A percentile compares a stretch with the other conserved stretches of the same genome.
phyloP scores from a whole-genome alignment of 2,797 vertebrate species.

The Hyperoplus lanceolatus region DNA sequence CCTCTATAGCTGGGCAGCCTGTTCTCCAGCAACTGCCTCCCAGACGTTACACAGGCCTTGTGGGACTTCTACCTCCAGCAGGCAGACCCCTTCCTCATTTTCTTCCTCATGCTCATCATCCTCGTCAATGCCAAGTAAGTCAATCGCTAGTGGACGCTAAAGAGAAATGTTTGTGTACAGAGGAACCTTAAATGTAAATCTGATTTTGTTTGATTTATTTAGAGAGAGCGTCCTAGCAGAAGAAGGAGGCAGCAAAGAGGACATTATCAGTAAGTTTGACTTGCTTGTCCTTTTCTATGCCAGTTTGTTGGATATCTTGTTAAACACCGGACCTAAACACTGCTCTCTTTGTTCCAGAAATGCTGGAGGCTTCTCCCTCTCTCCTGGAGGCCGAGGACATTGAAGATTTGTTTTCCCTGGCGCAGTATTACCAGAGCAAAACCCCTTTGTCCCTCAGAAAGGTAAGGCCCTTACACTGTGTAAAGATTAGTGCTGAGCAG shows the following conservation, averaged over 20 bases:
- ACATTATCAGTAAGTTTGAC: conserved; percentile 91
- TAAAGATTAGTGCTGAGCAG: not conserved
- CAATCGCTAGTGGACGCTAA: conserved; percentile 51
- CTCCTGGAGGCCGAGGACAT: conserved; percentile 93
- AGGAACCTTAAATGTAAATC: not conserved
- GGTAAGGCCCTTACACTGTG: conserved; percentile 78
- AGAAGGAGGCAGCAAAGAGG: conserved; percentile 90
- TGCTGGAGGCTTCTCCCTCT: conserved; percentile 91
- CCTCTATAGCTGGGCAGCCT: conserved; percentile 91
- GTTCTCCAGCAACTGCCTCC: conserved; percentile 93
- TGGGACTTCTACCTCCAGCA: conserved; percentile 98
- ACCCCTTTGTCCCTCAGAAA: conserved; percentile 97
- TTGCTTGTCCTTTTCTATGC: not conserved
- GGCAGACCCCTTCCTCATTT: conserved; percentile 97
- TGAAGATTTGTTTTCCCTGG: conserved; percentile 96
- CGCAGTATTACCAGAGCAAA: conserved; percentile 97
- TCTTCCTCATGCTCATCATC: conserved; percentile 99
- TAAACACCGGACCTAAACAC: not conserved
- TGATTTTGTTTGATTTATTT: conserved; percentile 61
- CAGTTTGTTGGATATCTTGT: not conserved
- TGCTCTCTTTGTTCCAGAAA: conserved; percentile 83
- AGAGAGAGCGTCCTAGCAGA: conserved; percentile 93
- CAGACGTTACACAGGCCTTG: conserved; percentile 92
- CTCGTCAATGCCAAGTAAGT: conserved; percentile 98
- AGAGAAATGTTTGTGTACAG: not conserved